Evolutionary conservation across 2,113 vertebrate genomes (phyloP), one percentile per base, ranked within the genome.

Genomic region (Elephantulus edwardii): DNA sequence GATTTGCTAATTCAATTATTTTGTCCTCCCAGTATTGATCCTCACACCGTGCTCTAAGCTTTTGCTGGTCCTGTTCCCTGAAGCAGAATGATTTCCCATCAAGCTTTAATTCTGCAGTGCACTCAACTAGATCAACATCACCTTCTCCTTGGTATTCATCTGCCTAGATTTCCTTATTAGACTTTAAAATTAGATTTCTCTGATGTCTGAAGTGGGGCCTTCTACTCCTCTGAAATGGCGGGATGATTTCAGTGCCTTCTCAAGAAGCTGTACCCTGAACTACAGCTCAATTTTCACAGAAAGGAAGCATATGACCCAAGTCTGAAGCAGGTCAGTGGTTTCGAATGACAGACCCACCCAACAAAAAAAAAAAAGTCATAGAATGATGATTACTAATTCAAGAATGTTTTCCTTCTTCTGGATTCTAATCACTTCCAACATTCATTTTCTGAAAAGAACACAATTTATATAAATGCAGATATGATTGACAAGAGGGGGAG

Each of bases 1-100:
- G 83, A 95, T 96, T 93, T 92, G 86, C 83, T 95, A 91, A 96
- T 94, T 96, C 86, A 92, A 93, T 96, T 94, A 93, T 94, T 95
- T 95, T 93, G 89, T 90, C 88, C 77, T 94, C 94, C 68, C n/a
- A 93, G 70, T 95, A 96, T 94, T 92, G 92, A 96, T 96, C 88
- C 40, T 93, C 60, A 86, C 42, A 70, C 88, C 0, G 0, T 87
- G 52, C 40, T 90, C 66, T 90, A 93, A 95, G 89, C 76, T 54
- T 90, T 93, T 58, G 2, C 80, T 84, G 50, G 81, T 81, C 60
- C 56, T 95, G 8, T 81, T 95, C 62, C 80, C 80, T 89, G 80
- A 95, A 92, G 80, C 5, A 2, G 86, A 94, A 54, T 91, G 92
- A 95, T 94, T 95, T 93, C 72, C 86, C 81, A 92, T 91, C 91